A percentile compares a stretch with the other conserved stretches of the same genome.
Conservation (phyloP, 35 echinoderm and acorn worm genomes). For the Apostichopus parvimensis region DNA sequence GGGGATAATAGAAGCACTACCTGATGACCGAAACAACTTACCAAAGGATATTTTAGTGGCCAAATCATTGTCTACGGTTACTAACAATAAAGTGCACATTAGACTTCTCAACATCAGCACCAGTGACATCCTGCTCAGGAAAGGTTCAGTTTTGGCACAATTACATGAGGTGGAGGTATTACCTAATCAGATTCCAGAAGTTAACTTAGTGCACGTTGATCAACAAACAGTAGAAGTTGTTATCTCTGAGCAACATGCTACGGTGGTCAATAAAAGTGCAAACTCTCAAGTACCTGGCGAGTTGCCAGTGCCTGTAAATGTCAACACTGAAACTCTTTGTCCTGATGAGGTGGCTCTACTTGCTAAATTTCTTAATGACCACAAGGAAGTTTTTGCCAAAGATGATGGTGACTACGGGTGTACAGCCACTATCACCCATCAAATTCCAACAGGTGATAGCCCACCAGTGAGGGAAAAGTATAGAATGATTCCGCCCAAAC, state of each 20-base stretch:
- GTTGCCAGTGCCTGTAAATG: conserved; percentile 14
- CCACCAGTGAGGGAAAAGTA: too few species aligned
- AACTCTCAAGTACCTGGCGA: background rate
- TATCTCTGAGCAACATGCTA: too few species aligned
- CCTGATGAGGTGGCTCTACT: background rate
- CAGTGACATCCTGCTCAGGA: background rate
- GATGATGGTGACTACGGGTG: conserved; percentile 15
- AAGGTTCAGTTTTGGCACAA: too few species aligned
- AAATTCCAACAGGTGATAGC: too few species aligned
- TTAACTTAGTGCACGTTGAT: too few species aligned
- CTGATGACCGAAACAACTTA: background rate
- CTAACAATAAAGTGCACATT: background rate
- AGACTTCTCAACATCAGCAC: background rate
- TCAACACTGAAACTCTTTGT: background rate
- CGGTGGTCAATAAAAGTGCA: background rate
- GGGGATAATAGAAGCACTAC: background rate
- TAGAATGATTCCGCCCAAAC: too few species aligned
- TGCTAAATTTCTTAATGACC: background rate
- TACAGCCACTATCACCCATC: too few species aligned
- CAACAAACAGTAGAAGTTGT: too few species aligned
- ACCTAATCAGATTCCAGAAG: too few species aligned
- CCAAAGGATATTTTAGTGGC: conserved; percentile 14
- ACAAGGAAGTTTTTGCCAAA: background rate
- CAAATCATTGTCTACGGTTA: background rate
- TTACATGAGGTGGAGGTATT: too few species aligned